Base-by-base conservation (phyloP, 2,888 invertebrate species). In the Dyspetes luteomarginatus region DNA sequence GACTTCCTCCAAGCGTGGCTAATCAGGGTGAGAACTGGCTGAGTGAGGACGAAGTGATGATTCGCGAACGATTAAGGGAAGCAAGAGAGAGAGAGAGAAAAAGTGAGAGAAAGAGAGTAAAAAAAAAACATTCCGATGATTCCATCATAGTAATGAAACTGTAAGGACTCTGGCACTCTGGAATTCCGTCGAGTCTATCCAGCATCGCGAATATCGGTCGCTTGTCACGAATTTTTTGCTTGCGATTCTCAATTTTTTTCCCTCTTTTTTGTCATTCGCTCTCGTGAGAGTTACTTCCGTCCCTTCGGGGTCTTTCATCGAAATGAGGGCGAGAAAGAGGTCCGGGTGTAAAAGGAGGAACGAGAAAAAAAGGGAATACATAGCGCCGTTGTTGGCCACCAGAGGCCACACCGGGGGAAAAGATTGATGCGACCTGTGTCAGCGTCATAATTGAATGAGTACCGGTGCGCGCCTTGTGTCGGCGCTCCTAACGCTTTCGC, bases 371-470 rank as follows among this genome's bases (percentile, higher is more conserved):
- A 58, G 28, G 24, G 41, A 74, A 72, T 17, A 41, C 22, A 52
- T 56, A 76, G 62, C 68, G 72, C 64, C 50, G 30, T 50, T 64
- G 55, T 58, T 64, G 45, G 48, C 68, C 64, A 68, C 56, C 78
- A 71, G 41, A 80, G 58, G 65, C 68, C 68, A 56, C 73, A 58
- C 52, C 55, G 41, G 45, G n/a, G 56, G 65, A 30, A 73, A 90
- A 90, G 90, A 90, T 90, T 89, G 90, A 90, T 90, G 90, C 84
- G 88, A 84, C 83, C 82, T 87, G 87, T 90, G 90, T 91, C 90
- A 89, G 90, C 87, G 86, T 88, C 89, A 90, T 91, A 91, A 91
- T 91, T 91, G 91, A 91, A 91, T 90, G 91, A 90, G 89, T 89
- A 85, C 82, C 84, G 84, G 73, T 67, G 81, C 76, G 78, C 75